Percentiles rank a stretch among this genome's conserved stretches.
Conservation (phyloP, 2,797 vertebrate genomes). For the Numenius phaeopus region DNA sequence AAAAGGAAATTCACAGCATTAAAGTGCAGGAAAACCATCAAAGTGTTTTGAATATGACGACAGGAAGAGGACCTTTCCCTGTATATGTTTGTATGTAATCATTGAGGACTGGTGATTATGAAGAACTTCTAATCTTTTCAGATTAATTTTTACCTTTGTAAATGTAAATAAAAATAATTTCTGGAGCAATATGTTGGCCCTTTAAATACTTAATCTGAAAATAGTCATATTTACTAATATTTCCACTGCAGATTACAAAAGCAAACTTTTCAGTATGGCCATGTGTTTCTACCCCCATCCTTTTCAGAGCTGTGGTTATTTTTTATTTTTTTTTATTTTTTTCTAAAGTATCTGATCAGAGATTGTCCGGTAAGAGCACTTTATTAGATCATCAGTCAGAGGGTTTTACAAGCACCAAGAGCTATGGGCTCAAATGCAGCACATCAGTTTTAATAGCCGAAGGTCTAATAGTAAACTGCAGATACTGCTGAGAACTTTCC, state of each 20-base stretch:
- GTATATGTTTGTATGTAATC: not conserved
- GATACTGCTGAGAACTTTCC: constrained; percentile 87
- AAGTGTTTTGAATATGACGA: not conserved
- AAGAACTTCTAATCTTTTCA: not conserved
- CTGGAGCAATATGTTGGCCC: not conserved
- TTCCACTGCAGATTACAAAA: constrained; percentile 33
- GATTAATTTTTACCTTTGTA: not conserved
- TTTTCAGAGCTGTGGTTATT: constrained; percentile 51
- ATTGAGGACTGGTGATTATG: not conserved
- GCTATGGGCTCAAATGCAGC: constrained; percentile 85
- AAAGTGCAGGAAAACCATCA: not conserved
- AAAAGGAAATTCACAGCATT: constrained; percentile 14
- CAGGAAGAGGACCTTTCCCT: constrained; percentile 11
- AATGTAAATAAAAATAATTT: not conserved
- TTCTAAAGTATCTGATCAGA: constrained; percentile 85
- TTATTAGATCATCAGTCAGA: constrained; percentile 89
- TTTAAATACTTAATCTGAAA: not conserved
- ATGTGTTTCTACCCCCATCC: constrained; percentile 4
- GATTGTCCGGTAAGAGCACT: constrained; percentile 87
- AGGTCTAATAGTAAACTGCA: constrained; percentile 85
- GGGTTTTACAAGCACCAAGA: constrained; percentile 85
- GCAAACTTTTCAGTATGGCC: constrained; percentile 68
- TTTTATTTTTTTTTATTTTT: not conserved
- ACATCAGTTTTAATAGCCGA: constrained; percentile 86
- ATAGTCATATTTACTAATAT: constrained; percentile 14